phyloP scores from a whole-genome alignment of 2,797 vertebrate genomes.

The Melanotaenia maccullochi region DNA sequence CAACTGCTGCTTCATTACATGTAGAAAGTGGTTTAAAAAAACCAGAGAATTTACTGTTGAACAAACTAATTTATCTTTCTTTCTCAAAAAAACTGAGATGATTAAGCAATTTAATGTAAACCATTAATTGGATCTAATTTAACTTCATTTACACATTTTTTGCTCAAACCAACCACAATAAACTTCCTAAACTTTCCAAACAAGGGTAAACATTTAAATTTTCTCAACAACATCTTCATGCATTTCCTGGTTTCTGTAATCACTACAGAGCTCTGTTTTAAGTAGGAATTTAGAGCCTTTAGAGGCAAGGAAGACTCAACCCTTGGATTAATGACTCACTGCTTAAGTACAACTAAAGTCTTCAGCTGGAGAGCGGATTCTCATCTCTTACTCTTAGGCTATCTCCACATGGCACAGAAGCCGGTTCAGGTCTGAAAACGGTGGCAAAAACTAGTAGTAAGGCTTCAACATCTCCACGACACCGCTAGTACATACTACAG shows the following conservation, averaged over 20 bases:
- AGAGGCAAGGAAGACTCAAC: slow-evolving; percentile 75
- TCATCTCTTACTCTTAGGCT: slow-evolving; percentile 35
- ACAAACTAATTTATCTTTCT: neutral
- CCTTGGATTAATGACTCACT: slow-evolving; percentile 73
- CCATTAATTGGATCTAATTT: neutral
- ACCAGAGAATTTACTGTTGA: neutral
- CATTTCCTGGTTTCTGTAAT: slow-evolving; percentile 52
- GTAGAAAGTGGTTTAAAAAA: neutral
- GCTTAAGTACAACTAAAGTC: slow-evolving; percentile 72
- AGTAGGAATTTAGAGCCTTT: slow-evolving; percentile 71
- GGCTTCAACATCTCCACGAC: too few species aligned
- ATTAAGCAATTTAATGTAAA: neutral
- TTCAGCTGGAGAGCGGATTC: slow-evolving; percentile 64
- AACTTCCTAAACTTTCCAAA: neutral
- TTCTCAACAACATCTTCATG: slow-evolving; percentile 33
- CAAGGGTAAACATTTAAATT: slow-evolving; percentile 30
- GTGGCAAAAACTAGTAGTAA: too few species aligned
- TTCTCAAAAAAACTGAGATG: neutral
- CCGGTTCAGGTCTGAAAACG: too few species aligned
- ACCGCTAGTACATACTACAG: too few species aligned
- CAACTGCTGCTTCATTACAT: neutral
- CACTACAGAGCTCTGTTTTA: slow-evolving; percentile 52
- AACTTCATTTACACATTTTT: neutral
- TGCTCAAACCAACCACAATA: neutral
- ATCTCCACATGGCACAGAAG: too few species aligned